Conservation (phyloP, 2,888 invertebrate species). For the Mylabris sibirica region DNA sequence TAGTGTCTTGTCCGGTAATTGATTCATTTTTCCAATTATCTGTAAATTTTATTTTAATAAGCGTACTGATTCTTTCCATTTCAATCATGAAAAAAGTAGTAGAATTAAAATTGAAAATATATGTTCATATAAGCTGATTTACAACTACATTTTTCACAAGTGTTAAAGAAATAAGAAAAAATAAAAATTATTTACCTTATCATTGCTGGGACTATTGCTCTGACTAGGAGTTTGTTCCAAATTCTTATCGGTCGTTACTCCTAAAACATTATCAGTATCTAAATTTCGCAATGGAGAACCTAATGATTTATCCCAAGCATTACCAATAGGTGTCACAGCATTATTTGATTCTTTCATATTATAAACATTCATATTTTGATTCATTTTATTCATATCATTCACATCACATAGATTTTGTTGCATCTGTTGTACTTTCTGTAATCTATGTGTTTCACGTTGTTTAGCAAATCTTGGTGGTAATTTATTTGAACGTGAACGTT, state of each 20-base stretch:
- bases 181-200: conserved; percentile 47
- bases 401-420: conserved; percentile 60
- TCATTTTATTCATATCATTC: conserved; percentile 62
- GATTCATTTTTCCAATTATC: conserved; percentile 49
- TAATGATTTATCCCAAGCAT: conserved; percentile 86
- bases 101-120: not conserved
- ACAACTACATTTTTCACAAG: not conserved
- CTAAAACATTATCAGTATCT: conserved; percentile 52
- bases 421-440: conserved; percentile 62
- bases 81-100: not conserved
- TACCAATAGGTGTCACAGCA: conserved; percentile 77
- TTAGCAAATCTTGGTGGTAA: conserved; percentile 82
- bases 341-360: conserved; percentile 60
- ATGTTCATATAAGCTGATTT: not conserved
- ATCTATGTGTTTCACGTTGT: conserved; percentile 69
- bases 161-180: not conserved
- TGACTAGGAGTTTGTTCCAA: conserved; percentile 61
- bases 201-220: conserved; percentile 61
- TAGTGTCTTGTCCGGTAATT: conserved; percentile 62
- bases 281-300: conserved; percentile 71
- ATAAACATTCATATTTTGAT: conserved; percentile 53
- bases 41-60: conserved; percentile 30
- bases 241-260: conserved; percentile 53
- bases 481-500: conserved; percentile 66
- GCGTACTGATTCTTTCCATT: not conserved